Conservation (phyloP, 2,888 invertebrate species). For the Artemia sinica region DNA sequence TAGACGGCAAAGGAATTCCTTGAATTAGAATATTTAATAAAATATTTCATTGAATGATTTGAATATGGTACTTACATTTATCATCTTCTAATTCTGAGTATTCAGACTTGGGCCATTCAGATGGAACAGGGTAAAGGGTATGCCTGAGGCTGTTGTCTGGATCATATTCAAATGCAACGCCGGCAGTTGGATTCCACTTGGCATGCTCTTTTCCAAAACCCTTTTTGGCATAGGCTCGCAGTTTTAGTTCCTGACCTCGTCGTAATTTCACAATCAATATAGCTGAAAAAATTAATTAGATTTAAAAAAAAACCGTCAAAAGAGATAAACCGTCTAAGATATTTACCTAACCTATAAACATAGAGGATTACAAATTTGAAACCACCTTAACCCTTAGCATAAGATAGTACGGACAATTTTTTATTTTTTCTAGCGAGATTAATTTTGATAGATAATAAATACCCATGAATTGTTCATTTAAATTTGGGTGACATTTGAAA, state of each 20-base stretch:
- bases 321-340: constrained; percentile 12
- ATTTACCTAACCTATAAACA: background rate
- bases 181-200: constrained; percentile 98
- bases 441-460: too few relatives aligned
- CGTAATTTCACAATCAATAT: constrained; percentile 53
- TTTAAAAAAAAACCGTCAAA: too few relatives aligned
- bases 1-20: too few relatives aligned
- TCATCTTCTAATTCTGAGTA: constrained; percentile 82
- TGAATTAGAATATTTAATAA: too few relatives aligned
- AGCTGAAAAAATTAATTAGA: constrained; percentile 32
- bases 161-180: constrained; percentile 97
- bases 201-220: constrained; percentile 96
- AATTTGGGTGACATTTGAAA: background rate
- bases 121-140: constrained; percentile 84
- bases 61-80: constrained; percentile 42
- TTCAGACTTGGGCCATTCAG: constrained; percentile 98
- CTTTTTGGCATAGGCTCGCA: constrained; percentile 91
- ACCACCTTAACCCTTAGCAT: background rate
- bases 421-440: too few relatives aligned
- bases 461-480: background rate
- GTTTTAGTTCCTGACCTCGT: constrained; percentile 76
- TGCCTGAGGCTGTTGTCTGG: constrained; percentile 94
- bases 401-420: too few relatives aligned
- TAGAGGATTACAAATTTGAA: background rate
- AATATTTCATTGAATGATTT: too few relatives aligned